Base-by-base conservation (phyloP, 2,113 vertebrate species). In the Urocynchramus pylzowi region DNA sequence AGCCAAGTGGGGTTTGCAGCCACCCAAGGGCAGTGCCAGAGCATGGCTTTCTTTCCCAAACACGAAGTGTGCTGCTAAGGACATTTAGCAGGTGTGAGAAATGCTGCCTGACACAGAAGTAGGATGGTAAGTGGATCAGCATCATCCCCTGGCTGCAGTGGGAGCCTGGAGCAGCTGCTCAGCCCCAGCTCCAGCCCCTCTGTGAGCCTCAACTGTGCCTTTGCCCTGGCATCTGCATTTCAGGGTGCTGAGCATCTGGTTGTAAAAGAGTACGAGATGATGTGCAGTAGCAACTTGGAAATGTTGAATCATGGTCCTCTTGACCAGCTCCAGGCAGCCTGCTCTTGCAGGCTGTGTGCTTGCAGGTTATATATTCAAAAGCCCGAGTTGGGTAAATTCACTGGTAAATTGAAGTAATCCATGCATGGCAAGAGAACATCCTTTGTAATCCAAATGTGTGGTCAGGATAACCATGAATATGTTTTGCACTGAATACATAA, bases 171-270 rank as follows among this genome's bases (percentile, higher is more conserved):
- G 77, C 84, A 82, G 92, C 84, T 92, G 76, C 87, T 74, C 5
- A 1, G 49, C 22, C 31, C 45, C 60, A 39, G 74, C 75, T 82
- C 75, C 89, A 86, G 75, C 61, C 63, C 27, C 33, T 63, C 35
- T 4, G 0, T 2, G 2, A 61, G 56, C 64, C 53, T 37, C 2
- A 0, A 6, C 52, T 21, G 18, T 2, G 8, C 57, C 50, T 84
- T 16, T 47, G 56, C 24, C 39, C 60, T 26, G 39, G 24, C 73
- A 87, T 19, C 47, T 78, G 84, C 1, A 0, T 11, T 33, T 53
- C 77, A 54, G 76, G 64, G 53, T 86, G 60, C 76, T 57, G 76
- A 94, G 77, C 89, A 89, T 50, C 87, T 93, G 80, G 5, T 59
- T 67, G 27, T 26, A 13, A 60, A 27, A 56, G 42, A 89, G 37